phyloP scores from a whole-genome alignment of 2,888 invertebrate genomes.

The Allolobophora icterica region DNA sequence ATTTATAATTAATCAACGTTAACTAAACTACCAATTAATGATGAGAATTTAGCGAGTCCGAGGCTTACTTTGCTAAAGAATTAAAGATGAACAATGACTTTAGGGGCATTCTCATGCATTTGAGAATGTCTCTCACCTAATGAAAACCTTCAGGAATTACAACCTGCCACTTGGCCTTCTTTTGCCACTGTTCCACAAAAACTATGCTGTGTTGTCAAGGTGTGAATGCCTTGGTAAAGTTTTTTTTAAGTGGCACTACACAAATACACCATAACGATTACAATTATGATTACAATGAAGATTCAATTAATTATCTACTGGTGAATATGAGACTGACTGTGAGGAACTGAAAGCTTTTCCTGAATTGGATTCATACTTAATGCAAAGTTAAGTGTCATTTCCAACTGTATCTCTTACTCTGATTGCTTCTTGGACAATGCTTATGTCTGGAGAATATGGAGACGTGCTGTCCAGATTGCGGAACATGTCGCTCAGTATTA shows the following conservation, averaged over 20 bases:
- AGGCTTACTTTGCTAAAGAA: not conserved
- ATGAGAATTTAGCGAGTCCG: not conserved
- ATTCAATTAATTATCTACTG: not conserved
- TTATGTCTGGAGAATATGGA: slow-evolving; percentile 91
- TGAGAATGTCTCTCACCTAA: not conserved
- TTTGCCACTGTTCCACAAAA: too few relatives aligned
- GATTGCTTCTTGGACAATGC: slow-evolving; percentile 82
- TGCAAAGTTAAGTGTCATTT: not conserved
- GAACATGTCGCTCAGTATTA: slow-evolving; percentile 88
- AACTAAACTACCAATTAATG: not conserved
- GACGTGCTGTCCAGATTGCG: slow-evolving; percentile 95
- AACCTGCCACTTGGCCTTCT: too few relatives aligned
- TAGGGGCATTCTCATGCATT: not conserved
- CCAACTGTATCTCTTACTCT: slow-evolving; percentile 66
- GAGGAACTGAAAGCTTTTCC: not conserved
- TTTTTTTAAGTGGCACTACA: not conserved
- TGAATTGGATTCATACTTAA: not conserved
- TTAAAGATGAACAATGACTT: not conserved
- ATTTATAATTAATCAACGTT: not conserved
- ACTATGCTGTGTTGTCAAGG: too few relatives aligned
- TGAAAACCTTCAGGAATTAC: too few relatives aligned
- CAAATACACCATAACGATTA: not conserved
- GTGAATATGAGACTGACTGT: not conserved
- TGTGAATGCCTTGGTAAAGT: not conserved
- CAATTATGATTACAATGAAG: not conserved